Conservation (phyloP, 92 coral and sea anemone genomes). For the Muricea muricata region DNA sequence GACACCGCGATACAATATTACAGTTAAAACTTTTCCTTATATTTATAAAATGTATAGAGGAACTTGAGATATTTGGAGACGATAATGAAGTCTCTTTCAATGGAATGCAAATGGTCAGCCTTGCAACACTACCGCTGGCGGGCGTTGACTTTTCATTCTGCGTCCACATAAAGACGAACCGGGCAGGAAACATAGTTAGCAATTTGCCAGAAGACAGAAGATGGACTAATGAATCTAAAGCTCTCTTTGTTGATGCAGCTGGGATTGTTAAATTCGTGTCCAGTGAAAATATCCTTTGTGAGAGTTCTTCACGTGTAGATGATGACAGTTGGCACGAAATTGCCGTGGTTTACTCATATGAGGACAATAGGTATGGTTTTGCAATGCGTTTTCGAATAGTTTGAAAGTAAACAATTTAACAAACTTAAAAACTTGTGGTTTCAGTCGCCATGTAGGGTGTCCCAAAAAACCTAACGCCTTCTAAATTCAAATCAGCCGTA, state of each 20-base stretch:
- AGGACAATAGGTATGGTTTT: not conserved
- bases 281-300: not conserved
- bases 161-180: slow-evolving; percentile 12
- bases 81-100: not conserved
- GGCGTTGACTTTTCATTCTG: slow-evolving; percentile 12
- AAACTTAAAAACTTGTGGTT: too few species aligned
- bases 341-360: slow-evolving; percentile 13
- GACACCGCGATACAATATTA: too few species aligned
- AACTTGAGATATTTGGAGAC: not conserved
- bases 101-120: not conserved
- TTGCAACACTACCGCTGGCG: not conserved
- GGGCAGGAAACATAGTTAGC: slow-evolving; percentile 6
- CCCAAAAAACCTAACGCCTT: too few species aligned
- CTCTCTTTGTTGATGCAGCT: slow-evolving; percentile 5
- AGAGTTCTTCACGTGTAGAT: slow-evolving; percentile 10
- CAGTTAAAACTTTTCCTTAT: too few species aligned
- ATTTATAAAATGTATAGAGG: not conserved
- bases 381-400: too few species aligned
- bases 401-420: too few species aligned
- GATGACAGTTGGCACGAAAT: slow-evolving; percentile 34
- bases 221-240: not conserved
- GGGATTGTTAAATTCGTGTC: slow-evolving; percentile 8
- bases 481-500: too few species aligned
- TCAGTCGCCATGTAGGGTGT: too few species aligned
- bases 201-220: not conserved